A percentile compares a stretch with the other conserved stretches of the same genome.
Conservation (phyloP, 2,797 vertebrate species). For the Enteromius treurensis region DNA sequence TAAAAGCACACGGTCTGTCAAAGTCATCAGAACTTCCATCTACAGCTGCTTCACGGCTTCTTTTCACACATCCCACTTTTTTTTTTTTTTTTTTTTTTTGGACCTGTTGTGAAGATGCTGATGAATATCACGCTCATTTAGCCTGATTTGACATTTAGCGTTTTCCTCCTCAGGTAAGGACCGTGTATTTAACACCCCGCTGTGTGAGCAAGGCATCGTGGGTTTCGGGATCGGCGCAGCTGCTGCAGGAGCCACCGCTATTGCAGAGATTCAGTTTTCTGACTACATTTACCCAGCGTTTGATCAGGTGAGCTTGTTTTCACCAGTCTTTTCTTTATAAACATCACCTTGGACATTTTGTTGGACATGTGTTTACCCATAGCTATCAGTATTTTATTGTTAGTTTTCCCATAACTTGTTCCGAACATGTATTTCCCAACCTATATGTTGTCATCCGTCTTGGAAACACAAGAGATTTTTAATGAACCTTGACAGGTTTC, state of each 20-base stretch:
- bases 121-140: background rate
- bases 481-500: background rate
- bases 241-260: constrained; percentile 91
- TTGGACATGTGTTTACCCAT: background rate
- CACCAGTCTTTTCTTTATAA: background rate
- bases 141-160: background rate
- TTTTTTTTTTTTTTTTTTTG: background rate
- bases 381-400: background rate
- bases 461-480: background rate
- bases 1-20: background rate
- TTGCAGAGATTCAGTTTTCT: constrained; percentile 98
- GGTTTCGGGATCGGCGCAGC: constrained; percentile 96
- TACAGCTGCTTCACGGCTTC: background rate
- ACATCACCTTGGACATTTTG: background rate
- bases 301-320: constrained; percentile 86
- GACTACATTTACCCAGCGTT: constrained; percentile 99
- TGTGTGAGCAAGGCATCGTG: constrained; percentile 98
- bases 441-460: background rate
- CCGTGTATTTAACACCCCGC: constrained; percentile 96
- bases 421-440: background rate
- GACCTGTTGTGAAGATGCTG: background rate
- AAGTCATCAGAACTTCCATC: background rate
- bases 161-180: constrained; percentile 86
- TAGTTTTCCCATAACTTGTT: background rate
- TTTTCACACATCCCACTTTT: background rate